Base-by-base conservation (phyloP, 2,888 invertebrate species). In the Chrysodeixis includens region DNA sequence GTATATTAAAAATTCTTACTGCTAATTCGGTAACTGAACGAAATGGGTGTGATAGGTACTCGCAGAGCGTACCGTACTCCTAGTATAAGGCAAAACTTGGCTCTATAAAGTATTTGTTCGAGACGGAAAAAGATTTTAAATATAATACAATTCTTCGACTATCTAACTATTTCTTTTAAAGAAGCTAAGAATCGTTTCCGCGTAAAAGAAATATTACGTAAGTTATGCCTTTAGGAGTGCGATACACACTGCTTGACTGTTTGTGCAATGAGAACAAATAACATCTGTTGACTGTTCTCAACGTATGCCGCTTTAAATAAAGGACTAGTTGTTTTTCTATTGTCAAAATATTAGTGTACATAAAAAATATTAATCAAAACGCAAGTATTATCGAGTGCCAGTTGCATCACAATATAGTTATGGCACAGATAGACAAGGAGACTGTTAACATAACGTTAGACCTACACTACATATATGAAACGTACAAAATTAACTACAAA, bases 401-500 rank as follows among this genome's bases (percentile, higher is more conserved):
- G 78, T 84, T 72, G 69, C 71, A 74, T 81, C 69, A 74, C 74
- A 62, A 67, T 57, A 71, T 60, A 71, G 56, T 71, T 88, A 92
- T 91, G 91, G 91, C 92, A 90, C 91, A 83, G 83, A 85, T 78
- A 86, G 83, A 86, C 83, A 77, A 71, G 68, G 58, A 70, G 66
- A 81, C 77, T 71, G 81, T 81, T 82, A 81, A 86, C 84, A 82
- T 79, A 83, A 81, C 40, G 61, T 78, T 83, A 81, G 71, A 75
- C 70, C 85, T 85, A 81, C 65, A 85, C 76, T 75, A 35, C 14
- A 35, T n/a, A 81, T 75, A 83, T 72, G 84, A 87, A 86, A 84
- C 79, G 81, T 83, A 86, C 79, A 88, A 89, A 90, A 92, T 87
- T 86, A 92, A 90, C 89, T 90, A 92, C 81, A 88, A 77, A 85